Evolutionary conservation across 2,113 vertebrate genomes (phyloP).

Genomic region (Lamprotornis superbus): DNA sequence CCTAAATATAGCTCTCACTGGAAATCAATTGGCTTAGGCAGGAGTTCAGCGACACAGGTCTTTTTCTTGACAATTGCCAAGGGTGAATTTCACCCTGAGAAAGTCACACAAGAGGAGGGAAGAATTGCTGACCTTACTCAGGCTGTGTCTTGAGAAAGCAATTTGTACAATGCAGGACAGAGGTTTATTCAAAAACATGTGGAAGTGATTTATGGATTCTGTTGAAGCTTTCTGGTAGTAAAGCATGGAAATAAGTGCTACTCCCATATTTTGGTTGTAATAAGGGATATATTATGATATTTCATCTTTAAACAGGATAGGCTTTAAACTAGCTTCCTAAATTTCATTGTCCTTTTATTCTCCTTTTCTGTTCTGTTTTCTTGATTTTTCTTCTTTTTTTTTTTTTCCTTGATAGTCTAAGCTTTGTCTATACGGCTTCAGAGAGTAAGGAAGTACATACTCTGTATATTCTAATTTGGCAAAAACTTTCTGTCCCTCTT

Average conservation of each 20-base stretch:
- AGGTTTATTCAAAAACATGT: slow-evolving; percentile 61
- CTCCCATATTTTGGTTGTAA: slow-evolving; percentile 6
- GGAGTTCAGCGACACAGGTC: slow-evolving; percentile 7
- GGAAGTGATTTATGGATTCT: slow-evolving; percentile 63
- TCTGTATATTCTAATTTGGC: background rate
- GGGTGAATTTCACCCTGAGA: slow-evolving; percentile 38
- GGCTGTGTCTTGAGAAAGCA: slow-evolving; percentile 41
- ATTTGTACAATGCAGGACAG: slow-evolving; percentile 24
- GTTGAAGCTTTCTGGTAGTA: slow-evolving; percentile 34
- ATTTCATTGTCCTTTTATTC: background rate
- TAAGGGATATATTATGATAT: background rate
- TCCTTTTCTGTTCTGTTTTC: background rate
- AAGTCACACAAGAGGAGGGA: slow-evolving; percentile 24
- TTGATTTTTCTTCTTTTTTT: background rate
- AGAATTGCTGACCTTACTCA: slow-evolving; percentile 45
- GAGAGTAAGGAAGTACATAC: background rate
- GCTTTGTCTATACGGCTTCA: background rate
- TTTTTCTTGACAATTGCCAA: slow-evolving; percentile 24
- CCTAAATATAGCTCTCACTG: slow-evolving; percentile 58
- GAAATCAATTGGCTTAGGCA: slow-evolving; percentile 49
- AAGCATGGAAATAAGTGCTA: slow-evolving; percentile 21
- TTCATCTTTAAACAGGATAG: slow-evolving; percentile 2
- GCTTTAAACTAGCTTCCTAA: background rate
- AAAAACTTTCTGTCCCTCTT: background rate
- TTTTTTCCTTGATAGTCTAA: background rate